Evolutionary conservation across 2,888 invertebrate species (phyloP).

Genomic region (Drosophila fungiperda): DNA sequence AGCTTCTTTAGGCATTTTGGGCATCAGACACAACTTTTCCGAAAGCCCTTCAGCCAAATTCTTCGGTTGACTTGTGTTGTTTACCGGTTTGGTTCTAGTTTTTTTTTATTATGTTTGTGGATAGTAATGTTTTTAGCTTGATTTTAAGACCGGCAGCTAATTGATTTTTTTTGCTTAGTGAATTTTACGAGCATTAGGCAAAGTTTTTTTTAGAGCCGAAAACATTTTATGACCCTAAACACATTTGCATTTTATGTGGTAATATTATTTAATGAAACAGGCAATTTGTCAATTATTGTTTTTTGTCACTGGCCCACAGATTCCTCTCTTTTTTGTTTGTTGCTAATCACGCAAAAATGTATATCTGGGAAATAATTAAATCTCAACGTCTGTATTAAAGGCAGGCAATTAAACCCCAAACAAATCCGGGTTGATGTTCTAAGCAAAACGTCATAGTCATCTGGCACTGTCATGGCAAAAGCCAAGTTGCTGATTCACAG

Average conservation of each 20-base stretch:
- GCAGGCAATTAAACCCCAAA: slow-evolving; percentile 52
- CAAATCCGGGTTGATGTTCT: slow-evolving; percentile 62
- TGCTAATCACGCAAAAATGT: slow-evolving; percentile 31
- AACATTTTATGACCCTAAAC: slow-evolving; percentile 30
- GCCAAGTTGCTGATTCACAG: slow-evolving; percentile 39
- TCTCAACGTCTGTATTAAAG: slow-evolving; percentile 45
- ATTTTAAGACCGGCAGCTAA: slow-evolving; percentile 55
- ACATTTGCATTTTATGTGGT: slow-evolving; percentile 28
- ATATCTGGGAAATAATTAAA: slow-evolving; percentile 55
- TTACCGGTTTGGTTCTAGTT: slow-evolving; percentile 18
- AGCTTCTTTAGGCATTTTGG: slow-evolving; percentile 13
- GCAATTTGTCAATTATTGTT: slow-evolving; percentile 51
- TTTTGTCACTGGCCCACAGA: slow-evolving; percentile 31
- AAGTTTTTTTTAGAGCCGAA: slow-evolving; percentile 23
- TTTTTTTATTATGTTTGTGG: slow-evolving; percentile 3
- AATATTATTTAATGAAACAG: slow-evolving; percentile 51
- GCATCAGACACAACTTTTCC: slow-evolving; percentile 26
- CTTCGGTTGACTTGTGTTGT: slow-evolving; percentile 1
- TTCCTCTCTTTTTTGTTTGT: slow-evolving; percentile 28
- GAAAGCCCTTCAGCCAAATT: slow-evolving; percentile 49
- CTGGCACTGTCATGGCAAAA: slow-evolving; percentile 32
- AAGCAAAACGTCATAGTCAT: slow-evolving; percentile 52
- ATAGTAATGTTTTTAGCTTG: slow-evolving; percentile 8
- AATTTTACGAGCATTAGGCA: slow-evolving; percentile 31
- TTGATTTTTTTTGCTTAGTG: slow-evolving; percentile 39